These are phyloP conservation scores for Rhagium mordax DNA, from an alignment of 2,888 invertebrate species.

Conservation along the genomic window DNA sequence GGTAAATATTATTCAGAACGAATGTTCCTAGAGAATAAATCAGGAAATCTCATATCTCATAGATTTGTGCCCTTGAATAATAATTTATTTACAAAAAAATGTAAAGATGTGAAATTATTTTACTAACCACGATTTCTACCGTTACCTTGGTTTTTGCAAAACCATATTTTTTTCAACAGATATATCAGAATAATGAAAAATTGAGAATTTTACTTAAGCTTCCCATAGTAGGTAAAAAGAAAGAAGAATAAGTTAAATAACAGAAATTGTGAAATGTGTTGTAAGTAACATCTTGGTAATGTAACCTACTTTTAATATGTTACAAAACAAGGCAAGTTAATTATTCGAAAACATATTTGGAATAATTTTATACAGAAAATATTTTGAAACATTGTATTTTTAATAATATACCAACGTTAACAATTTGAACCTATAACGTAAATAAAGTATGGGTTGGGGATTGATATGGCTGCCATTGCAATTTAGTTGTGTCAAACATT, in stretches of 20 bases:
- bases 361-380: conserved; percentile 52
- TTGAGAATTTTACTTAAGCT: background rate
- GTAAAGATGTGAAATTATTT: background rate
- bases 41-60: background rate
- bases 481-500: conserved; percentile 53
- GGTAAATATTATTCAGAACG: background rate
- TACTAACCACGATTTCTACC: background rate
- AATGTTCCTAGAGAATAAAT: background rate
- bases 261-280: conserved; percentile 62
- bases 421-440: conserved; percentile 39
- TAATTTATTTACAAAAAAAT: no score
- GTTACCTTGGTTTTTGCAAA: background rate
- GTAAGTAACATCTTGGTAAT: conserved; percentile 61
- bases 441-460: conserved; percentile 49
- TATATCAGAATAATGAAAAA: background rate
- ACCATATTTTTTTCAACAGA: background rate
- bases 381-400: conserved; percentile 24
- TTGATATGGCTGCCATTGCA: conserved; percentile 61
- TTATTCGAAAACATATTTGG: conserved; percentile 39
- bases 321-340: conserved; percentile 56
- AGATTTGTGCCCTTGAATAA: conserved; percentile 6
- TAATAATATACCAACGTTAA: background rate
- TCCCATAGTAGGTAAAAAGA: background rate
- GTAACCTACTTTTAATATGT: conserved; percentile 67
- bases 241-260: conserved; percentile 21